Percentiles rank a stretch among this genome's conserved stretches.
phyloP scores from a whole-genome alignment of 2,797 vertebrate species.

The Ctenopoma kingsleyae region DNA sequence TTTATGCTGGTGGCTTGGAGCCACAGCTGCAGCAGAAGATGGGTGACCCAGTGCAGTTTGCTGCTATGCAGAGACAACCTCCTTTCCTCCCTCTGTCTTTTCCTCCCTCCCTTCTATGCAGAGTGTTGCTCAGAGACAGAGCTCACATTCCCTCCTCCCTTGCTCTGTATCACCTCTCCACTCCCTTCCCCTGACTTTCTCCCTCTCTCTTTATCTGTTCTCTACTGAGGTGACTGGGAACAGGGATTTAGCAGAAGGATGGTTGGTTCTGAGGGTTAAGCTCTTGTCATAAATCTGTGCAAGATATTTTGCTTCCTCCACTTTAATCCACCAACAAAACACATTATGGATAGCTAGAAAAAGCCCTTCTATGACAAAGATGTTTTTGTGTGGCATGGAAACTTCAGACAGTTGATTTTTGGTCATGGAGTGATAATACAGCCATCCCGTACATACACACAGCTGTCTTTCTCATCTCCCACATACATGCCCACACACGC shows the following conservation, averaged over 20 bases:
- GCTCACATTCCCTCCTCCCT: slow-evolving; percentile 55
- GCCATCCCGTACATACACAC: slow-evolving; percentile 21
- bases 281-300: slow-evolving; percentile 51
- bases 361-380: slow-evolving; percentile 37
- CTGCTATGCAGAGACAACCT: slow-evolving; percentile 85
- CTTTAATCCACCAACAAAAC: slow-evolving; percentile 68
- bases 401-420: neutral
- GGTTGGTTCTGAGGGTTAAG: slow-evolving; percentile 52
- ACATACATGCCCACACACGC: neutral
- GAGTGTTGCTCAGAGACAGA: slow-evolving; percentile 69
- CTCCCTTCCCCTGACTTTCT: slow-evolving; percentile 27
- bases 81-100: slow-evolving; percentile 36
- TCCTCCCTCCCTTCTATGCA: slow-evolving; percentile 49
- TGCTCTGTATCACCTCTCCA: slow-evolving; percentile 17
- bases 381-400: slow-evolving; percentile 16
- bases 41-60: slow-evolving; percentile 84
- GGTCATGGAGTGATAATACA: slow-evolving; percentile 19
- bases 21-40: slow-evolving; percentile 83
- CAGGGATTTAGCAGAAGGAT: slow-evolving; percentile 50
- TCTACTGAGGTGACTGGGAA: slow-evolving; percentile 42
- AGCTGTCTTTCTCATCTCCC: slow-evolving; percentile 2
- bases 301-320: slow-evolving; percentile 54
- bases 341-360: slow-evolving; percentile 39
- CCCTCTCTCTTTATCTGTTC: slow-evolving; percentile 24
- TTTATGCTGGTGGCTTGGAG: slow-evolving; percentile 80